These are phyloP conservation scores for Melanotaenia maccullochi DNA, from an alignment of 2,797 vertebrate species.

Conservation along the genomic window DNA sequence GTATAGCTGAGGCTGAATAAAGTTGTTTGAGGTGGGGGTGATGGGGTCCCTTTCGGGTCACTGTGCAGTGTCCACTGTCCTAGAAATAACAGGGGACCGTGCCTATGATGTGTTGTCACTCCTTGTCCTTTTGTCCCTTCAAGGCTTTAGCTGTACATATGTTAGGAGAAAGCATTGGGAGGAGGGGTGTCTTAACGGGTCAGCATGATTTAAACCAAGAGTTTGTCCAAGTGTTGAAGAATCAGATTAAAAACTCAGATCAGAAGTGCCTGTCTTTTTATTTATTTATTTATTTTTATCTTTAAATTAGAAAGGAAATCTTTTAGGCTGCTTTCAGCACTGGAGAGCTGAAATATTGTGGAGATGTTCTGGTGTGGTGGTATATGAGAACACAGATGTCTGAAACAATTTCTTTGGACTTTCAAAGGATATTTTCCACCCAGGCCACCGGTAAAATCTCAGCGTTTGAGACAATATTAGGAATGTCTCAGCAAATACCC, in stretches of 20 bases:
- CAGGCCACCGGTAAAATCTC: too few species aligned
- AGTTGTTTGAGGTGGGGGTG: constrained; percentile 46
- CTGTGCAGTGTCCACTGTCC: constrained; percentile 66
- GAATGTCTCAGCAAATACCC: not conserved
- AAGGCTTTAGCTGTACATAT: constrained; percentile 51
- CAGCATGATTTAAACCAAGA: constrained; percentile 24
- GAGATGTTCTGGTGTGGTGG: not conserved
- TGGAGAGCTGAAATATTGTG: too few species aligned
- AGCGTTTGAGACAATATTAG: not conserved
- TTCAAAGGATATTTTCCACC: too few species aligned
- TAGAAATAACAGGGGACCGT: constrained; percentile 69
- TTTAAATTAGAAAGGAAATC: not conserved
- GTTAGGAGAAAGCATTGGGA: constrained; percentile 50
- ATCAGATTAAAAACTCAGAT: too few species aligned
- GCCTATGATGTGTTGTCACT: constrained; percentile 65
- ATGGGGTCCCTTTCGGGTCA: constrained; percentile 40
- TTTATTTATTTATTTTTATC: too few species aligned
- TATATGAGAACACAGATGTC: not conserved
- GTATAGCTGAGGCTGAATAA: constrained; percentile 53
- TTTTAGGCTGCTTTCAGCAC: not conserved
- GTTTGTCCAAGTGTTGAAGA: not conserved
- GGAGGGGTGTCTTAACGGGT: constrained; percentile 29
- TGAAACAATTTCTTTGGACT: too few species aligned
- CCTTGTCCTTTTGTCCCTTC: constrained; percentile 56
- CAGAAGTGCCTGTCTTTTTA: too few species aligned